Evolutionary conservation across 2,888 invertebrate species (phyloP).

Genomic region (Strigamia maritima): DNA sequence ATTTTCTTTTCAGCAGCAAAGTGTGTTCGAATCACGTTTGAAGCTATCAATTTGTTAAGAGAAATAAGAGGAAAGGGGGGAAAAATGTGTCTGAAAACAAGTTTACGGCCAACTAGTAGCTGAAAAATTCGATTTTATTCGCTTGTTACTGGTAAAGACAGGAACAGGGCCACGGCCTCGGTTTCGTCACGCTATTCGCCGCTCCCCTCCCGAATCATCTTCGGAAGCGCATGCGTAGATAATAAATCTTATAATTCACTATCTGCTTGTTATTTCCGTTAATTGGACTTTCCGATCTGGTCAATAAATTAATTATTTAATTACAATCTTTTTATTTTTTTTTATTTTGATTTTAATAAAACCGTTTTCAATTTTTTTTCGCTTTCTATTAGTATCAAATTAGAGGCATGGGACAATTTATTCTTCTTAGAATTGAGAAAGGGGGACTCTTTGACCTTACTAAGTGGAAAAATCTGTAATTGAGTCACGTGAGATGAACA

Average conservation of each 20-base stretch:
- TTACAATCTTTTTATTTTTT: not conserved
- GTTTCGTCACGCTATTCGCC: slow-evolving; percentile 30
- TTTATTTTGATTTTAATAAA: not conserved
- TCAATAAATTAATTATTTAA: slow-evolving; percentile 27
- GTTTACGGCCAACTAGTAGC: slow-evolving; percentile 26
- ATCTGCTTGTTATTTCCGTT: slow-evolving; percentile 21
- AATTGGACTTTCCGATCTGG: slow-evolving; percentile 24
- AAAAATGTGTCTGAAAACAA: slow-evolving; percentile 21
- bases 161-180: slow-evolving; percentile 11
- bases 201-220: slow-evolving; percentile 31
- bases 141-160: slow-evolving; percentile 28
- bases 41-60: not conserved
- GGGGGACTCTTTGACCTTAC: slow-evolving; percentile 32
- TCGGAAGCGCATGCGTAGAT: slow-evolving; percentile 1
- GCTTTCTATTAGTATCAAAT: not conserved
- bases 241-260: slow-evolving; percentile 21
- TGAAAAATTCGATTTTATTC: slow-evolving; percentile 31
- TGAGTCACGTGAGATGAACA: slow-evolving; percentile 25
- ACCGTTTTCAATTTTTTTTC: not conserved
- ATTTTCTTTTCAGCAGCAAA: not conserved
- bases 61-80: not conserved
- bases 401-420: not conserved
- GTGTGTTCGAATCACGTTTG: not conserved
- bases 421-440: slow-evolving; percentile 1
- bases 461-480: slow-evolving; percentile 30